Evolutionary conservation across 2,797 vertebrate species (phyloP).

Genomic region (Triplophysa bombifrons): DNA sequence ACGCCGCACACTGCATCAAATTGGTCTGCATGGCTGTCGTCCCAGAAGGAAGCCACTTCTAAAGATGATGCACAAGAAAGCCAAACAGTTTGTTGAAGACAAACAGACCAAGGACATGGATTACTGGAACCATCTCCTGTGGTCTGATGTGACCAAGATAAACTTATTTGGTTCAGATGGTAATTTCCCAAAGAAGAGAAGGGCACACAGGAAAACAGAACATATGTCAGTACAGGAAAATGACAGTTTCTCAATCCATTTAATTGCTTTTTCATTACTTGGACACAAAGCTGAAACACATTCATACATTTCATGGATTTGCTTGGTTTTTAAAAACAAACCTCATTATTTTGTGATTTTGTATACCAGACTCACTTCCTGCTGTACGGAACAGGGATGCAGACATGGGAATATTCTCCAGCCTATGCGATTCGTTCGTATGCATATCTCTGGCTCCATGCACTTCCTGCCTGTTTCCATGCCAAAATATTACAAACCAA

Average conservation of each 20-base stretch:
- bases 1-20: too few relatives aligned
- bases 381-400: conserved; percentile 94
- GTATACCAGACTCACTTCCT: conserved; percentile 90
- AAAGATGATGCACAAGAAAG: too few relatives aligned
- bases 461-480: conserved; percentile 92
- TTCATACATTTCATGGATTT: background rate
- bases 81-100: too few relatives aligned
- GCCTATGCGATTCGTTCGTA: conserved; percentile 95
- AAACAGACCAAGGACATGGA: too few relatives aligned
- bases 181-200: background rate
- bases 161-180: too few relatives aligned
- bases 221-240: background rate
- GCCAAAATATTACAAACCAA: conserved; percentile 93
- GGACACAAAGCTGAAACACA: too few relatives aligned
- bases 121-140: too few relatives aligned
- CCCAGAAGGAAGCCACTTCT: too few relatives aligned
- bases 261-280: too few relatives aligned
- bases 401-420: conserved; percentile 99
- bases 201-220: background rate
- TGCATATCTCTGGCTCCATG: conserved; percentile 94
- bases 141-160: too few relatives aligned
- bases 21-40: too few relatives aligned
- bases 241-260: too few relatives aligned
- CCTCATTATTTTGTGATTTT: background rate
- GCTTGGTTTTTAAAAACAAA: background rate